phyloP scores from a whole-genome alignment of 1,140 invertebrate genomes.

The Drosophila asahinai region DNA sequence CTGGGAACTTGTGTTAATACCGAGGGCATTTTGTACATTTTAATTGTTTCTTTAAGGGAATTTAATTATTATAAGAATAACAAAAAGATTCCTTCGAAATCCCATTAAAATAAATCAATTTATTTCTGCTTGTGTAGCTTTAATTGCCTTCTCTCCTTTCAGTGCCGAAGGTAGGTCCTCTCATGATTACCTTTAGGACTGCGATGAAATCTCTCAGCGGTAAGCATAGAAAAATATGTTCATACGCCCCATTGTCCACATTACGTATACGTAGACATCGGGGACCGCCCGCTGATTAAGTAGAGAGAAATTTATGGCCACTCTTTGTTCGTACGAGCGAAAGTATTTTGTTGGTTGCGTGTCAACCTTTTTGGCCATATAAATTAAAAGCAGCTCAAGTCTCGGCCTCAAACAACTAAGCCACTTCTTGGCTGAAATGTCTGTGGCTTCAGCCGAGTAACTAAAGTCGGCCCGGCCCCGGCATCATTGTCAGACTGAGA shows the following conservation, averaged over 20 bases:
- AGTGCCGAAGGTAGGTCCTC: background rate
- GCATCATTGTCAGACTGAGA: conserved; percentile 60
- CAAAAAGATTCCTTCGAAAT: too few species aligned
- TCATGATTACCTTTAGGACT: conserved; percentile 26
- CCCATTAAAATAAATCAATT: background rate
- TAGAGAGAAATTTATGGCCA: conserved; percentile 65
- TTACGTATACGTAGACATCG: conserved; percentile 50
- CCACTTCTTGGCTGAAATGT: conserved; percentile 75
- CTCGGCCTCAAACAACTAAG: conserved; percentile 59
- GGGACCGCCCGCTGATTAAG: conserved; percentile 55
- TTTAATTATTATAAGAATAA: too few species aligned
- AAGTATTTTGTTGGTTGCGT: conserved; percentile 40
- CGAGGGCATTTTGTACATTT: background rate
- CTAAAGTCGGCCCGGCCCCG: conserved; percentile 43
- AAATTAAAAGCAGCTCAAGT: conserved; percentile 78
- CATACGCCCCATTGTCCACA: conserved; percentile 57
- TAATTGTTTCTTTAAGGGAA: background rate
- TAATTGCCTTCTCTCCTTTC: background rate
- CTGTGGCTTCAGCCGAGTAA: conserved; percentile 58
- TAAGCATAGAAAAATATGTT: conserved; percentile 41
- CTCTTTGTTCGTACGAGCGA: conserved; percentile 8
- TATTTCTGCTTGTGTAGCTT: background rate
- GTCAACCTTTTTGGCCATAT: conserved; percentile 65
- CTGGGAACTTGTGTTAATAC: background rate
- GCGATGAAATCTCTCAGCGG: conserved; percentile 6